These are phyloP conservation scores for Perizoma flavofasciatum DNA, from an alignment of 2,888 invertebrate genomes.

Conservation along the genomic window DNA sequence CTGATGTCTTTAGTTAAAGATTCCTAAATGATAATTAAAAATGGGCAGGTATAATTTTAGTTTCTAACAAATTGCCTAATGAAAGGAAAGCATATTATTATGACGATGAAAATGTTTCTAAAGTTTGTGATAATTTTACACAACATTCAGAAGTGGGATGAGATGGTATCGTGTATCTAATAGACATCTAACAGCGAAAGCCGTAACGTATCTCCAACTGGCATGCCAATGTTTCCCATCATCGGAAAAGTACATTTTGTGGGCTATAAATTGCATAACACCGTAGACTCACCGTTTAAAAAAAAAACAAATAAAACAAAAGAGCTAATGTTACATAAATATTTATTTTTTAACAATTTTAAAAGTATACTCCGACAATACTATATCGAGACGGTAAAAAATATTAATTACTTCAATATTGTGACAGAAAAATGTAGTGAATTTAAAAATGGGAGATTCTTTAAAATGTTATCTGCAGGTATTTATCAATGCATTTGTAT, in stretches of 20 bases:
- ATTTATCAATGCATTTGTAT: constrained; percentile 32
- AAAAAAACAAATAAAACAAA: constrained; percentile 61
- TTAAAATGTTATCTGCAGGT: constrained; percentile 35
- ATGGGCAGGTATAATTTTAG: too few relatives aligned
- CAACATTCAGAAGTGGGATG: too few relatives aligned
- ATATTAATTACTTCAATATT: constrained; percentile 52
- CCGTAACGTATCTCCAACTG: constrained; percentile 41
- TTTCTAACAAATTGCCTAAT: too few relatives aligned
- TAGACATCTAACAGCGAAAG: constrained; percentile 68
- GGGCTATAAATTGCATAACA: constrained; percentile 81
- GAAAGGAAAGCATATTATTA: neutral
- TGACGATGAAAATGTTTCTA: neutral
- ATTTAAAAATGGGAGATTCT: constrained; percentile 69
- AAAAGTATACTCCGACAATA: constrained; percentile 64
- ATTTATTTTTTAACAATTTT: constrained; percentile 77
- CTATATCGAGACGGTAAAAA: constrained; percentile 61
- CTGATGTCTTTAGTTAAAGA: too few relatives aligned
- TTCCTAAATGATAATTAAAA: too few relatives aligned
- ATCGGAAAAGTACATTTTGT: constrained; percentile 12
- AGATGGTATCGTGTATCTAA: constrained; percentile 67
- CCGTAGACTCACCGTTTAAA: constrained; percentile 67
- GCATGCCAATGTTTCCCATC: constrained; percentile 35
- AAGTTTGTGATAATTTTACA: too few relatives aligned
- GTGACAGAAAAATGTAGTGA: constrained; percentile 55
- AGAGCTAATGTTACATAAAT: constrained; percentile 75